Evolutionary conservation across 2,888 invertebrate genomes (phyloP), one percentile per base, ranked within the genome.

Genomic region (Drosophila differens): DNA sequence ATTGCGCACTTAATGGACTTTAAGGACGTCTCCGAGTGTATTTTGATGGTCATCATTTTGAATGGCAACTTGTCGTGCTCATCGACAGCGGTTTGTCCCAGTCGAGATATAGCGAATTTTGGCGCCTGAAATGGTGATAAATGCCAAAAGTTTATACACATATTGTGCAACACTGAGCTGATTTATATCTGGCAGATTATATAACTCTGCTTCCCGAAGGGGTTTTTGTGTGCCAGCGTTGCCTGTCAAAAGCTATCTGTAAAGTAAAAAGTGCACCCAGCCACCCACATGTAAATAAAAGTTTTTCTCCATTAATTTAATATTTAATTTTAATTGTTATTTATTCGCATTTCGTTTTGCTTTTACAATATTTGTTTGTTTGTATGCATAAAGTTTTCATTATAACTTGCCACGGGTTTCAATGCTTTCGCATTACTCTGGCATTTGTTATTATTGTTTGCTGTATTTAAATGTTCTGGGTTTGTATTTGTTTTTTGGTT

Each of bases 321-420:
- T 90, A 85, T 90, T 85, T 85, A 88, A 89, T 90, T 85, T 82
- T 85, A 85, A 85, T 87, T 85, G 74, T 90, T 90, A 78, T 85
- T 89, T 85, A 90, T 85, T 85, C 90, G 90, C 89, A 81, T 80
- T 85, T 89, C 74, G 70, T 75, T 74, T 87, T 80, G 76, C 70
- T 88, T 74, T 90, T 83, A 85, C 85, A 86, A 90, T 90, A 90
- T 79, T 71, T 67, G 81, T 74, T 74, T 58, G 28, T 59, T 76
- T 80, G 73, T 82, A 67, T 88, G 85, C 85, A 85, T 87, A 76
- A 80, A 85, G 87, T 82, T 89, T 78, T 53, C 53, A 54, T 75
- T 67, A 80, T 81, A 72, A 73, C 65, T 69, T 69, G 77, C 77
- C 79, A 81, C 67, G 47, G 57, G 32, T 64, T 54, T 33, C 55